phyloP scores from a whole-genome alignment of 2,113 vertebrate genomes.

The Hepsetus odoe region DNA sequence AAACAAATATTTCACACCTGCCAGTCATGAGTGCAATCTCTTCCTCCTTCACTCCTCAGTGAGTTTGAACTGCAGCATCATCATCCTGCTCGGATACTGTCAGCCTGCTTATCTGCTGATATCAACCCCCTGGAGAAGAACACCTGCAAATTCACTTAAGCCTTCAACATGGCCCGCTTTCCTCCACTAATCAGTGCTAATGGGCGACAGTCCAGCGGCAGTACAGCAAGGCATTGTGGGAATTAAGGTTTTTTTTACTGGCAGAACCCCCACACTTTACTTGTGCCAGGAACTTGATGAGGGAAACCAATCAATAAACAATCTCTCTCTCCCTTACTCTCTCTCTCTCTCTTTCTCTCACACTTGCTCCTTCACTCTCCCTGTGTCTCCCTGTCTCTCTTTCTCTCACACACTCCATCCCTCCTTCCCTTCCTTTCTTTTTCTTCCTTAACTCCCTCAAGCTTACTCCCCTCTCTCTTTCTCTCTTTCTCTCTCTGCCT shows the following conservation, averaged over 20 bases:
- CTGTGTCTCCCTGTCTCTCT: too few species aligned
- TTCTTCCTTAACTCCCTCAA: too few species aligned
- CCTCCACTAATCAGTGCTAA: constrained; percentile 28
- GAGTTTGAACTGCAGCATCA: constrained; percentile 12
- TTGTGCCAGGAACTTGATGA: constrained; percentile 64
- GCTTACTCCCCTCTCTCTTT: too few species aligned
- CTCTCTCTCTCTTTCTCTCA: too few species aligned
- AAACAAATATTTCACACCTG: constrained; percentile 37
- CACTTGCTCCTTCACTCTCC: too few species aligned
- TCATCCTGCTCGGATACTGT: background rate
- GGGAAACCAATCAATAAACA: constrained; percentile 67
- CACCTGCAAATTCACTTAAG: constrained; percentile 55
- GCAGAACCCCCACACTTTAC: constrained; percentile 54
- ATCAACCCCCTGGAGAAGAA: constrained; percentile 37
- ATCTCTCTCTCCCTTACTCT: constrained; percentile 3
- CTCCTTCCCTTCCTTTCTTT: too few species aligned
- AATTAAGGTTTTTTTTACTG: constrained; percentile 25
- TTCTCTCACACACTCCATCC: too few species aligned
- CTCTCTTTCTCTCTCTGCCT: background rate
- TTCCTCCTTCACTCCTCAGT: background rate
- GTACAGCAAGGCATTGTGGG: constrained; percentile 22
- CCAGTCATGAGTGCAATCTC: constrained; percentile 39
- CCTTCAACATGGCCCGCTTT: constrained; percentile 19
- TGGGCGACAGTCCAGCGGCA: constrained; percentile 26
- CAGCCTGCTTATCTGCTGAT: background rate